phyloP scores from a whole-genome alignment of 2,888 invertebrate species.

The Hipparchia semele region DNA sequence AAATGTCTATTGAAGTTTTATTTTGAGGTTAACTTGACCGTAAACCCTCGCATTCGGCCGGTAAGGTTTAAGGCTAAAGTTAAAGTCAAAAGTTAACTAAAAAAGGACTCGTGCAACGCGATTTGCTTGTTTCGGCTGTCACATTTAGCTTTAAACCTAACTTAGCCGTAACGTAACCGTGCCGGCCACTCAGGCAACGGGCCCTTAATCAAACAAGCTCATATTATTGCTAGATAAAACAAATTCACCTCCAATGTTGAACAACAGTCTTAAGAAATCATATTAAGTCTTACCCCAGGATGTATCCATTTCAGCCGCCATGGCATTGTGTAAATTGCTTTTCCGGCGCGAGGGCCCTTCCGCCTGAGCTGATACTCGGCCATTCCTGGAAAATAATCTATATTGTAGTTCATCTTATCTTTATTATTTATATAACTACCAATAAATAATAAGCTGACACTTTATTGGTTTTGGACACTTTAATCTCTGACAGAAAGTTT shows the following conservation, averaged over 20 bases:
- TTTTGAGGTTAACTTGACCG: no score
- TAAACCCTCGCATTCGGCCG: no score
- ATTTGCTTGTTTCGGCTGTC: no score
- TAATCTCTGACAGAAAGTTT: background rate
- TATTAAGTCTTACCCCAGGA: constrained; percentile 68
- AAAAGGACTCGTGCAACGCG: no score
- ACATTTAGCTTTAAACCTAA: no score
- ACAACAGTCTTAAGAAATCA: background rate
- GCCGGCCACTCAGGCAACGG: no score
- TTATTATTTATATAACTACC: background rate
- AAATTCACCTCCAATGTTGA: no score
- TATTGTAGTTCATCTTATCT: constrained; percentile 12
- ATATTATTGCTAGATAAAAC: background rate
- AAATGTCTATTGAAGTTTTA: no score
- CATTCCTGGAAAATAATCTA: constrained; percentile 62
- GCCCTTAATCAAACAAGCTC: background rate
- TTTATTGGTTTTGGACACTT: background rate
- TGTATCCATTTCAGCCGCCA: constrained; percentile 74
- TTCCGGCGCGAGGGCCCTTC: constrained; percentile 87
- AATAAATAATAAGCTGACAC: background rate
- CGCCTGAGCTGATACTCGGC: constrained; percentile 80
- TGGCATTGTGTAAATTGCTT: constrained; percentile 86
- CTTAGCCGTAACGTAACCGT: no score
- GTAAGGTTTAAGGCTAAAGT: no score
- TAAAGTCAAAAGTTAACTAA: no score